Evolutionary conservation across 2,797 vertebrate genomes (phyloP).

Genomic region (Danio choprae): DNA sequence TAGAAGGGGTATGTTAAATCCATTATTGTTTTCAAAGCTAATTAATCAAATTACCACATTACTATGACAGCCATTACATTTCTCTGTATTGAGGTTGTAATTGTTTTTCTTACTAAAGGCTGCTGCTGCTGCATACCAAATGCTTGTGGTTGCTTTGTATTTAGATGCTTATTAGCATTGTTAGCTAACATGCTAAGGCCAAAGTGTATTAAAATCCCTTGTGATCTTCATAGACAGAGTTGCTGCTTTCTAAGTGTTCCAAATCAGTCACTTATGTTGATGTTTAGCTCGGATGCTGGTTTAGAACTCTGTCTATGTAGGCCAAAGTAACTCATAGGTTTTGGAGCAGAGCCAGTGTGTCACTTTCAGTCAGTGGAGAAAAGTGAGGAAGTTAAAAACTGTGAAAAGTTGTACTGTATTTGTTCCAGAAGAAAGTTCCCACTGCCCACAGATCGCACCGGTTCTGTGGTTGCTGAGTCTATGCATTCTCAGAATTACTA

Average conservation of each 20-base stretch:
- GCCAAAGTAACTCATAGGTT: slow-evolving; percentile 18
- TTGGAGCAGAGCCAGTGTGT: slow-evolving; percentile 22
- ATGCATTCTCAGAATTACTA: background rate
- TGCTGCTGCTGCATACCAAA: background rate
- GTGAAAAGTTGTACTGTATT: slow-evolving; percentile 8
- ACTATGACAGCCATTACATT: too few species aligned
- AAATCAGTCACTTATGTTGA: slow-evolving; percentile 29
- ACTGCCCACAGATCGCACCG: background rate
- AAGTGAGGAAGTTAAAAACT: background rate
- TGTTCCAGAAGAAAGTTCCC: background rate
- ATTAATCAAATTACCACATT: too few species aligned
- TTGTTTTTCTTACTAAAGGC: too few species aligned
- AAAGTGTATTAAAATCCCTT: background rate
- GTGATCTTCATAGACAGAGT: background rate
- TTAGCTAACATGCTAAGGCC: slow-evolving; percentile 11
- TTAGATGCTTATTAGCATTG: background rate
- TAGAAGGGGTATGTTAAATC: too few species aligned
- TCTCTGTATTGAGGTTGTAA: too few species aligned
- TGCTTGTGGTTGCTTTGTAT: background rate
- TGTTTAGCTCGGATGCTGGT: slow-evolving; percentile 14
- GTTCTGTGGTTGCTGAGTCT: background rate
- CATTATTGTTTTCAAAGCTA: too few species aligned
- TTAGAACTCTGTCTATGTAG: slow-evolving; percentile 19
- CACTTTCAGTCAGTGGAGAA: slow-evolving; percentile 11
- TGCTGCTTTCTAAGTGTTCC: background rate